phyloP scores from a whole-genome alignment of 2,113 vertebrate species.

The Garra rufa region DNA sequence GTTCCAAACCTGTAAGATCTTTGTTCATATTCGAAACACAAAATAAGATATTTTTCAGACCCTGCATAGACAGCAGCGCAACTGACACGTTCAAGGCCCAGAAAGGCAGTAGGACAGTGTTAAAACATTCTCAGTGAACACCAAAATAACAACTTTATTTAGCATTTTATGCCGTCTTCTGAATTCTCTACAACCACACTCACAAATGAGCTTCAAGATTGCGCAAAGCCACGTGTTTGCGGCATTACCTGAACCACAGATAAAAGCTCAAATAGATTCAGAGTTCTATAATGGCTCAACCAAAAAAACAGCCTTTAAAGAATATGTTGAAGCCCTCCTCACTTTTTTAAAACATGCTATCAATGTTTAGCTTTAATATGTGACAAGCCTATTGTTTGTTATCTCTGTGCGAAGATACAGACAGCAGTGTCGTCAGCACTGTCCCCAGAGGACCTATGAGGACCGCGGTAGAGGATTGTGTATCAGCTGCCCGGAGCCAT shows the following conservation, averaged over 20 bases:
- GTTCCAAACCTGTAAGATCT: no score
- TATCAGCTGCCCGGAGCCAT: slow-evolving; percentile 71
- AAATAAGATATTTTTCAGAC: no score
- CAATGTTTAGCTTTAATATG: not conserved
- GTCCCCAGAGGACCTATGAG: slow-evolving; percentile 76
- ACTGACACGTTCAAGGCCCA: no score
- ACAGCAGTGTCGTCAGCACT: slow-evolving; percentile 78
- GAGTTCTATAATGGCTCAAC: not conserved
- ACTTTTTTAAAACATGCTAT: not conserved
- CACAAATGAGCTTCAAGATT: not conserved
- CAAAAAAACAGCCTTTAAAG: not conserved
- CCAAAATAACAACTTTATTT: no score
- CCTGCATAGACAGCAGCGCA: no score
- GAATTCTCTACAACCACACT: not conserved
- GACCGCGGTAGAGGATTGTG: slow-evolving; percentile 70
- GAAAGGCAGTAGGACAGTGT: no score
- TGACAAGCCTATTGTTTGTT: slow-evolving; percentile 14
- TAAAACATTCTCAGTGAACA: no score
- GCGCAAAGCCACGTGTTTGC: not conserved
- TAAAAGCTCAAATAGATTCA: not conserved
- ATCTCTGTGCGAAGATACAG: slow-evolving; percentile 70
- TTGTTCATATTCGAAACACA: no score
- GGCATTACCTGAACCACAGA: not conserved
- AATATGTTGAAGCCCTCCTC: not conserved
- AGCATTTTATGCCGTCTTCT: no score